Evolutionary conservation across 2,797 vertebrate species (phyloP), one percentile per base, ranked within the genome.

Genomic region (Falco concolor): DNA sequence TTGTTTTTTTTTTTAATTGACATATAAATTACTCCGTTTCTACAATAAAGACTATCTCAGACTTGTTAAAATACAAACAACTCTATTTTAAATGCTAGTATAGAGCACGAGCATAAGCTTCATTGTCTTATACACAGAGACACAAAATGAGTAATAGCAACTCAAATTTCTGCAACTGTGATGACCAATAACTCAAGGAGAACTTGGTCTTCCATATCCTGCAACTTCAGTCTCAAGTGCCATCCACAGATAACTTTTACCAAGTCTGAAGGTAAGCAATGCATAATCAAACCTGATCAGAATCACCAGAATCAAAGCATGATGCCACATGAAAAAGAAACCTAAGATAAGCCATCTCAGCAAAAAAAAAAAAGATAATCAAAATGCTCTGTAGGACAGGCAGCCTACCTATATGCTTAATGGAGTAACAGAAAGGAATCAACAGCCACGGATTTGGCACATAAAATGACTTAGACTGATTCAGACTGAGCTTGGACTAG

Each of bases 371-470:
- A 57, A 42, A 60, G 10, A 5, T 83, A 80, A 93, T 40, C 65
- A 93, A 90, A 72, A 84, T 18, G 64, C 45, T 86, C 78, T 87
- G 53, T 38, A 94, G 75, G 84, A 95, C 72, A 97, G 59, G 94
- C 82, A 95, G 83, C 45, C 92, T 76, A 77, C 34, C 30, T 14
- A 45, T 40, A 50, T 56, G 27, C 59, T 40, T 53, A 85, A 95
- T 11, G 34, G 67, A 91, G 73, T 54, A 79, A 86, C 30, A 90
- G 83, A 92, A 94, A 86, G 69, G 59, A 96, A 95, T 10, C 13
- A 40, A 84, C n/a, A 6, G 75, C 38, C 54, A 78, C 6, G 3
- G 42, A 89, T 87, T 49, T 49, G 50, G 88, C 78, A 90, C 52
- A 70, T 52, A 91, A 94, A 95, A 96, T 93, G 1, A 78, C 73